A percentile compares a stretch with the other conserved stretches of the same genome.
Conservation (phyloP, 2,888 invertebrate species). For the Dexiosoma caninum region DNA sequence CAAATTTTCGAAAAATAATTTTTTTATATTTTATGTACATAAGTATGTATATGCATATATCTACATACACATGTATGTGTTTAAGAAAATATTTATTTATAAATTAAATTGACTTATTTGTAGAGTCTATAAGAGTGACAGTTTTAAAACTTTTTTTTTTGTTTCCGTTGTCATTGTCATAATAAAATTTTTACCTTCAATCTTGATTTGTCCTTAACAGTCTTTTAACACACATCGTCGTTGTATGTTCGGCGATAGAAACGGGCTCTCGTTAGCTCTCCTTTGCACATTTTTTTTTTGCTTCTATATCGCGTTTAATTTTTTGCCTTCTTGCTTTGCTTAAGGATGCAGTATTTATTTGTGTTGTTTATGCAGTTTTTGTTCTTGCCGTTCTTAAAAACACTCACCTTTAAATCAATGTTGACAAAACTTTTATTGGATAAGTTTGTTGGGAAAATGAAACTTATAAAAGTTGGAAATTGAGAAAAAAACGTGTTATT, state of each 20-base stretch:
- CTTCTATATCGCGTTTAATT: constrained; percentile 28
- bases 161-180: constrained; percentile 15
- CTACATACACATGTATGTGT: too few relatives aligned
- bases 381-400: constrained; percentile 16
- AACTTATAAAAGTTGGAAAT: constrained; percentile 33
- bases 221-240: constrained; percentile 23
- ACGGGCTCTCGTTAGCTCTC: constrained; percentile 35
- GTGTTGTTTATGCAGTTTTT: constrained; percentile 11
- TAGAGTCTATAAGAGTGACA: constrained; percentile 41
- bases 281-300: constrained; percentile 13
- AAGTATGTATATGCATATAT: constrained; percentile 45
- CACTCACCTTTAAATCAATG: constrained; percentile 75
- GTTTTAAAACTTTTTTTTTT: constrained; percentile 23
- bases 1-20: constrained; percentile 1
- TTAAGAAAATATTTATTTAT: constrained; percentile 49
- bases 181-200: constrained; percentile 46
- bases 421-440: constrained; percentile 78
- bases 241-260: not conserved
- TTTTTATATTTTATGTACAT: constrained; percentile 35
- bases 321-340: not conserved
- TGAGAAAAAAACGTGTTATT: constrained; percentile 9
- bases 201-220: constrained; percentile 41
- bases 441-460: constrained; percentile 75
- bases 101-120: constrained; percentile 43
- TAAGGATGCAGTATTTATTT: constrained; percentile 2